Percentiles rank a stretch among this genome's conserved stretches.
Evolutionary conservation across 2,888 invertebrate genomes (phyloP).

Genomic region (Leptinotarsa haldemani): DNA sequence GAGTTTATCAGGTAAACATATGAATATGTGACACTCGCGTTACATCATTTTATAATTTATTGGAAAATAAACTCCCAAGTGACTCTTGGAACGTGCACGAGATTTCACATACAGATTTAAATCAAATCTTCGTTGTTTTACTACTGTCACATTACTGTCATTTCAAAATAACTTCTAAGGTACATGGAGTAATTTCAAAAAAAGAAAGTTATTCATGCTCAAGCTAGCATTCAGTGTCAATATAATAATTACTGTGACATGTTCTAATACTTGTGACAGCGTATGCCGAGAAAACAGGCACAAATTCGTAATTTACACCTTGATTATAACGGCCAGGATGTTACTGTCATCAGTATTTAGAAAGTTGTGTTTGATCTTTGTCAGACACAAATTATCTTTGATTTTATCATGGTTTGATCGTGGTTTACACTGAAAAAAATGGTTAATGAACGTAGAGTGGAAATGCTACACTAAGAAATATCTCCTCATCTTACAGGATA

Average conservation of each 20-base stretch:
- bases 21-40: too few species aligned
- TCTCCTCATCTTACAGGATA: too few species aligned
- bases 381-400: neutral
- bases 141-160: neutral
- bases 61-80: too few species aligned
- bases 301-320: slow-evolving; percentile 8
- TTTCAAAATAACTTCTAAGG: too few species aligned
- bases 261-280: neutral
- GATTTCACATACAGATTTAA: too few species aligned
- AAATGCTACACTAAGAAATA: too few species aligned
- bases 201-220: neutral
- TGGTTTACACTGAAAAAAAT: neutral
- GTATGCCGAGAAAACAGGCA: neutral
- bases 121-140: neutral
- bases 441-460: too few species aligned
- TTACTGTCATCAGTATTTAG: neutral
- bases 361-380: neutral
- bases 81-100: too few species aligned
- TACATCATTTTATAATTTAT: too few species aligned
- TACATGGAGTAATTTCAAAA: neutral
- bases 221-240: neutral
- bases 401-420: neutral
- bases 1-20: too few species aligned
- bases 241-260: neutral
- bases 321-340: neutral